Evolutionary conservation across 2,888 invertebrate species (phyloP), one percentile per base, ranked within the genome.

Genomic region (Endotricha flammealis): DNA sequence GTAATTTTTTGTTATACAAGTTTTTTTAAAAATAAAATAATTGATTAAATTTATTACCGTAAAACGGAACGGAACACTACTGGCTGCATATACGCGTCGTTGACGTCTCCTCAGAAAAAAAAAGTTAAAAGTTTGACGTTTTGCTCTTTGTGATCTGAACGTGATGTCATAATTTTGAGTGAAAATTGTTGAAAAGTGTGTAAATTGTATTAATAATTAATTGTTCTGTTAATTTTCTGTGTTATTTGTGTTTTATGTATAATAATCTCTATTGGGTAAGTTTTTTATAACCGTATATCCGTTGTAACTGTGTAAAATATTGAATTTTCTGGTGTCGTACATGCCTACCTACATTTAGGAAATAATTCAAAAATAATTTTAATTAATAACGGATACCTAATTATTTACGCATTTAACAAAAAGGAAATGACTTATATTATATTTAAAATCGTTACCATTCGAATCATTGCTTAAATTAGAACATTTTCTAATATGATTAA

Each of bases 51-150:
- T 52, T 50, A 46, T 45, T 45, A 67, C 64, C 75, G 79, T 81
- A 73, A 74, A 83, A 78, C 79, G 81, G 71, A 81, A 78, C 79
- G 77, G 55, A 51, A 39, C 54, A 52, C n/a, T 55, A 69, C 73
- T 68, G 71, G 73, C 71, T 54, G 63, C 56, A 56, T 61, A 62
- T 64, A 50, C 55, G 54, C 45, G 50, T 6, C 3, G 53, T 52
- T 54, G 64, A 64, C 57, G 59, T 57, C 48, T 59, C 33, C 41
- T 30, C 34, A 24, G 29, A 42, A 50, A 55, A 64, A 66, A 73
- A 75, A 74, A 65, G 62, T 53, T 57, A 64, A 66, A 65, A 65
- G 57, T 72, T 74, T 82, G 83, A 81, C 80, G 59, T 77, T 72
- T 71, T 63, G 32, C 34, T 70, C 74, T 64, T 62, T 48, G 48